Evolutionary conservation across 2,113 vertebrate species (phyloP), one percentile per base, ranked within the genome.

Genomic region (Passer montanus): DNA sequence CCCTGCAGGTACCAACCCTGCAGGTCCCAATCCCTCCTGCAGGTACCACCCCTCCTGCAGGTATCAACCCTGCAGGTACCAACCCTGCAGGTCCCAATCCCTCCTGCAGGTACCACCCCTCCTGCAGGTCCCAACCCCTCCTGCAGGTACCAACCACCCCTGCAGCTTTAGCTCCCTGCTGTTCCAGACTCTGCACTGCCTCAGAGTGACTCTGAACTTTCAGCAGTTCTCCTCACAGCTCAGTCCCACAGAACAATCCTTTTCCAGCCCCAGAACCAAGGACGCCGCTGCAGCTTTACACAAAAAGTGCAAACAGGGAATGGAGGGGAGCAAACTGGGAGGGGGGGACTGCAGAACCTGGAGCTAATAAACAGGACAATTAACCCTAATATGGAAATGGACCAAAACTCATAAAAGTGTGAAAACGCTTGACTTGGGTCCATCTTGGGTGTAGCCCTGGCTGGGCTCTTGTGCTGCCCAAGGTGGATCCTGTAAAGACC

Each of bases 121-220:
- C 35, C 35, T 37, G 35, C 35, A 37, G 35, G 35, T 37, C 7
- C 35, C 35, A 37, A 37, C 35, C 35, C 35, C 98, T 99, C 35
- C 98, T 99, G 16, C 99, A 99, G 99, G 99, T 86, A 68, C 70
- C 76, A 3, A 0, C 10, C 0, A 4, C 9, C 28, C n/a, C n/a
- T 20, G 33, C 30, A 13, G 31, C 33, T 9, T 1, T 15, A 17
- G 23, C 62, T 8, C 28, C 5, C 41, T 5, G 5, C 0, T 12
- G 1, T 1, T 2, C 14, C 62, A 44, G 3, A 8, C 7, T 22
- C 30, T 30, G 60, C 35, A 2, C 37, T 18, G 31, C 11, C n/a
- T 7, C 13, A 3, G 52, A 11, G 10, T 3, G 3, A 4, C 66
- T 19, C 44, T 27, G 33, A 14, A 2, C 39, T 47, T 10, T 8